Conservation (phyloP, 2,797 vertebrate species). For the Nannoperca australis region DNA sequence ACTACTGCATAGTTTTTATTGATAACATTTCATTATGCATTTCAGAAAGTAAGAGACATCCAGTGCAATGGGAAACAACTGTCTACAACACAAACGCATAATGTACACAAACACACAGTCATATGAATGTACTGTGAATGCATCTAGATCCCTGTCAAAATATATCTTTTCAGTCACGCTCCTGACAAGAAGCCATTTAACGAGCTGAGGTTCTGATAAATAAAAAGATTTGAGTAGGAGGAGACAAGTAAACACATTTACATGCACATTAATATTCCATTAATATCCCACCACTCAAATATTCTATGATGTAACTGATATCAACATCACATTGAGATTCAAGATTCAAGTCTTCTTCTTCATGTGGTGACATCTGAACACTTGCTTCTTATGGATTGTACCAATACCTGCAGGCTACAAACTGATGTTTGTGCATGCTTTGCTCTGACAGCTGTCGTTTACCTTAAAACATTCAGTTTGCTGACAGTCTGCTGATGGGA, state of each 20-base stretch:
- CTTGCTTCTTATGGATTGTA: background rate
- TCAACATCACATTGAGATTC: background rate
- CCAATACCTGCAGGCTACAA: background rate
- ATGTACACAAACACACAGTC: background rate
- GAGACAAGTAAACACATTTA: background rate
- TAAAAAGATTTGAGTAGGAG: background rate
- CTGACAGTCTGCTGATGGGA: constrained; percentile 16
- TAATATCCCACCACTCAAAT: background rate
- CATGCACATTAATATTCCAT: constrained; percentile 3
- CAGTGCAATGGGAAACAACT: constrained; percentile 3
- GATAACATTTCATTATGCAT: constrained; percentile 29
- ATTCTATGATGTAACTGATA: background rate
- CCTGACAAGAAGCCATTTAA: background rate
- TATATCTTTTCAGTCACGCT: background rate
- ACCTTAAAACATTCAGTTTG: background rate
- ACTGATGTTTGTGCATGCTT: background rate
- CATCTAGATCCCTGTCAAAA: background rate
- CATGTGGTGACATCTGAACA: background rate
- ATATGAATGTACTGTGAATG: background rate
- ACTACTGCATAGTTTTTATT: background rate
- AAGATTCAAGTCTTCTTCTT: background rate
- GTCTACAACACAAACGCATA: constrained; percentile 5
- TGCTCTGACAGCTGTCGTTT: constrained; percentile 14
- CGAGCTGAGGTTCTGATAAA: background rate
- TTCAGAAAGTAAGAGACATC: constrained; percentile 9